Evolutionary conservation across 1,140 invertebrate species (phyloP).

Genomic region (Centruroides vittatus): DNA sequence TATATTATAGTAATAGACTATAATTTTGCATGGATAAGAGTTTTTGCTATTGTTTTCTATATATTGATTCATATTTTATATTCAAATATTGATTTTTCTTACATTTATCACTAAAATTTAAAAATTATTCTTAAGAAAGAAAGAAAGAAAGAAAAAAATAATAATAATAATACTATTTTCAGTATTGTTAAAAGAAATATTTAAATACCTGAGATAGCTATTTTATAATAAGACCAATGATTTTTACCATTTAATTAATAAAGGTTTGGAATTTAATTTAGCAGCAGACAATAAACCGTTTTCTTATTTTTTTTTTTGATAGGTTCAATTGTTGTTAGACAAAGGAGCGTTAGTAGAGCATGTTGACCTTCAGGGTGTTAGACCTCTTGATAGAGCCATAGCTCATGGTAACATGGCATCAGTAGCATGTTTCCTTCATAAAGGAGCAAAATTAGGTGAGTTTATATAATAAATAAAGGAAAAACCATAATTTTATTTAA

Average conservation of each 20-base stretch:
- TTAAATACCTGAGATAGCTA: neutral
- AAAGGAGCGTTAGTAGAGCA: slow-evolving; percentile 78
- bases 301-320: slow-evolving; percentile 6
- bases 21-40: no score
- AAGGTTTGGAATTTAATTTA: neutral
- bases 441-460: slow-evolving; percentile 71
- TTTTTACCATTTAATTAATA: neutral
- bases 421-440: slow-evolving; percentile 83
- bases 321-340: slow-evolving; percentile 59
- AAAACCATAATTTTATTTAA: no score
- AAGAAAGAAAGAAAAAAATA: no score
- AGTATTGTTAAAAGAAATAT: neutral
- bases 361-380: slow-evolving; percentile 84
- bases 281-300: neutral
- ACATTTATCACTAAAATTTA: no score
- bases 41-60: no score
- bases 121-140: no score
- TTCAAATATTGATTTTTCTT: no score
- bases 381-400: slow-evolving; percentile 84
- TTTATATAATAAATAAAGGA: neutral
- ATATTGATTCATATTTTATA: no score
- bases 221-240: neutral
- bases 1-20: no score
- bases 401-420: slow-evolving; percentile 49
- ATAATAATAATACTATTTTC: no score